Conservation (phyloP, 1,140 invertebrate species). For the Bemisia tabaci region DNA sequence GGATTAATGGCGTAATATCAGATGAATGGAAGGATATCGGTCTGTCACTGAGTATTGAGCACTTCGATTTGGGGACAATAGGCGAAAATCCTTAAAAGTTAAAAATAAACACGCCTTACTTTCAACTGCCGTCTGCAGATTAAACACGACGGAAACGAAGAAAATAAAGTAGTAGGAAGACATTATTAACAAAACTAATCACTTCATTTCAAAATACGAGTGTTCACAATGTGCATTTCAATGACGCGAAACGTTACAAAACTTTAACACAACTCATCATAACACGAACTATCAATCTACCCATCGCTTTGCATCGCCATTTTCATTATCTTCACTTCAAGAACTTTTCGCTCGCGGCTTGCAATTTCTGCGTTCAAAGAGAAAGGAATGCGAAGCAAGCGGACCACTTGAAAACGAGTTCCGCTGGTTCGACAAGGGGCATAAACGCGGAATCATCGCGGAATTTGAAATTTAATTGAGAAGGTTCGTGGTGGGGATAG, state of each 20-base stretch:
- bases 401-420: not conserved
- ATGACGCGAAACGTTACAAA: too few relatives aligned
- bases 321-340: not conserved
- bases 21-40: too few relatives aligned
- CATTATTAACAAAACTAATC: not conserved
- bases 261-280: not conserved
- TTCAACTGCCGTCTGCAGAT: not conserved
- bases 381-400: not conserved
- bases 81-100: too few relatives aligned
- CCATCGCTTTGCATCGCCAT: not conserved
- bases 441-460: not conserved
- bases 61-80: too few relatives aligned
- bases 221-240: too few relatives aligned
- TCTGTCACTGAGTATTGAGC: too few relatives aligned
- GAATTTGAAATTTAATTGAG: too few relatives aligned
- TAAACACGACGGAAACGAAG: not conserved
- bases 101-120: not conserved
- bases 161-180: not conserved
- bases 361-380: not conserved
- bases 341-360: not conserved
- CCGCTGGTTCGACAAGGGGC: not conserved
- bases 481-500: too few relatives aligned
- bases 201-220: not conserved
- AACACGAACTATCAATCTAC: not conserved
- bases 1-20: too few relatives aligned